Conservation (phyloP, 2,113 vertebrate genomes). For the Himantopus leucocephalus region DNA sequence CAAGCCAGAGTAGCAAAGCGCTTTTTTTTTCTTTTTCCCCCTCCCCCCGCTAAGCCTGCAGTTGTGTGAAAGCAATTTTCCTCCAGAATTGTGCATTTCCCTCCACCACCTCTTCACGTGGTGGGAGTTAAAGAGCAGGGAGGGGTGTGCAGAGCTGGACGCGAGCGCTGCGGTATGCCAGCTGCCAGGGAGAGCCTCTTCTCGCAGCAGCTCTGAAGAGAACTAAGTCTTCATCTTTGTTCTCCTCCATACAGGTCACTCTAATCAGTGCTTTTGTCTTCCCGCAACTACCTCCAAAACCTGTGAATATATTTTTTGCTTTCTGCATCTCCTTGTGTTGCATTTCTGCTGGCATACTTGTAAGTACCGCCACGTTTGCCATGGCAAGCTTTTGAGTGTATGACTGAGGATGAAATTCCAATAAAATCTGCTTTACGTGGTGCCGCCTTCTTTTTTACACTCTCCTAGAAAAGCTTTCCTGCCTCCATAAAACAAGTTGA, state of each 20-base stretch:
- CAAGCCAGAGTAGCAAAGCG: neutral
- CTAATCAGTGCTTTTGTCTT: slow-evolving; percentile 85
- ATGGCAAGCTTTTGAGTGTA: neutral
- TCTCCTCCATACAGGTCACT: slow-evolving; percentile 76
- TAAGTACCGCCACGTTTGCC: slow-evolving; percentile 61
- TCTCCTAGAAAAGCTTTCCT: neutral
- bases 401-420: neutral
- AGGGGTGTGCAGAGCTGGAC: neutral
- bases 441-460: neutral
- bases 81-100: neutral
- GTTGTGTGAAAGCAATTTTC: neutral
- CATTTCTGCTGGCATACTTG: slow-evolving; percentile 81
- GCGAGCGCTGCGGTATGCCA: accelerated
- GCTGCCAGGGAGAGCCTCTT: neutral
- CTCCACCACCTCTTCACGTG: neutral
- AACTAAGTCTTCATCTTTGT: neutral
- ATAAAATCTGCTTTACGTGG: neutral
- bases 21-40: neutral
- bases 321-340: slow-evolving; percentile 83
- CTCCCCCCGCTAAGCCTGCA: neutral
- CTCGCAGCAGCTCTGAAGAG: neutral
- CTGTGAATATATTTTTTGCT: slow-evolving; percentile 84
- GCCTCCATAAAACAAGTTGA: neutral
- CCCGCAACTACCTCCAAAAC: slow-evolving; percentile 85
- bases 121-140: neutral